Conservation (phyloP, 2,113 vertebrate genomes). For the Pheucticus melanocephalus region DNA sequence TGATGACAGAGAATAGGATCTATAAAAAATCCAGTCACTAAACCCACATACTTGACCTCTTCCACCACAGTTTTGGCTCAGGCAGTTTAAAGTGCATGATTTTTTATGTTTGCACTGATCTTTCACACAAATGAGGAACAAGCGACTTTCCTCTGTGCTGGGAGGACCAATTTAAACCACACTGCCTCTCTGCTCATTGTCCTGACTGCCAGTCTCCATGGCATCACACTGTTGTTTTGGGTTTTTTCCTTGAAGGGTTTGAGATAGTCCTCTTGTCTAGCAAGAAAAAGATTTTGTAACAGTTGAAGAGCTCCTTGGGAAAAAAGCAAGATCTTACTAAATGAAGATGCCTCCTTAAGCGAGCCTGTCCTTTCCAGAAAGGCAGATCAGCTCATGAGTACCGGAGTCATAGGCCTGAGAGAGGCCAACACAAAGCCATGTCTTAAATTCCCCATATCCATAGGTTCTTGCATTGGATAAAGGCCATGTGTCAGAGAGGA, state of each 20-base stretch:
- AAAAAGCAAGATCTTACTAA: neutral
- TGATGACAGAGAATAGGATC: neutral
- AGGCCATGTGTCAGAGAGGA: neutral
- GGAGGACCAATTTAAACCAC: neutral
- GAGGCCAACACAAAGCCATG: neutral
- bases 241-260: neutral
- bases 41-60: neutral
- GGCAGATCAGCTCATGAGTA: neutral
- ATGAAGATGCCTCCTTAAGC: neutral
- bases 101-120: neutral
- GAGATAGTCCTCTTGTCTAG: neutral
- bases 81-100: neutral
- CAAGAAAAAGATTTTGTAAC: neutral
- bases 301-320: neutral
- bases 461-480: neutral
- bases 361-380: neutral
- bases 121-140: neutral
- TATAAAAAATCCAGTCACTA: neutral
- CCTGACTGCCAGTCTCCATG: neutral
- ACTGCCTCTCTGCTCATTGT: neutral
- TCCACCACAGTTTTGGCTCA: neutral
- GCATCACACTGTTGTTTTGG: neutral
- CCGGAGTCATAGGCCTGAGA: neutral
- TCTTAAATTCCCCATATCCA: neutral
- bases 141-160: neutral